Evolutionary conservation across 2,797 vertebrate genomes (phyloP), one percentile per base, ranked within the genome.

Genomic region (Sphenopsis melanotis): DNA sequence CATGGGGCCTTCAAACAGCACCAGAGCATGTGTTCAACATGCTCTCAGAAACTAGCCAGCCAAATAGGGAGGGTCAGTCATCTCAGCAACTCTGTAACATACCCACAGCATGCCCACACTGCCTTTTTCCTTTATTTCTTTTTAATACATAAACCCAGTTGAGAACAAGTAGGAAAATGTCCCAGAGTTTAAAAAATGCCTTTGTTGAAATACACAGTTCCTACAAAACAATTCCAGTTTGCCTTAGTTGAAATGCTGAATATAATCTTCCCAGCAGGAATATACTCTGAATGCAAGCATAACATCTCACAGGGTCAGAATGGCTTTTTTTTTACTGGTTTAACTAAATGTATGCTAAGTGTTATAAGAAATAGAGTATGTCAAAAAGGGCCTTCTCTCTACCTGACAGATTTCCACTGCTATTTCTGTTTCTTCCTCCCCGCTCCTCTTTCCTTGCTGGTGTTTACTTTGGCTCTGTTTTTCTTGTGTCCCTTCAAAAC

Each of bases 21-120:
- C 80, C 94, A 93, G 72, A 97, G 96, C 96, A 97, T 95, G 94
- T 97, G 95, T 95, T 96, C 97, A 97, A 86, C 94, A 94, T 77
- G 84, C 90, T 96, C 89, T 78, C 80, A 81, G 77, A 96, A 96
- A 94, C 76, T 3, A 88, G 66, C 55, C 70, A 91, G 95, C 91
- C 96, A 97, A 96, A 92, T 22, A 91, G n/a, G 75, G 94, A 94
- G 93, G 52, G 84, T 85, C 42, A 90, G 78, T 60, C 89, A 92
- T 69, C 50, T 77, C 81, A 93, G 61, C 55, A 89, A 61, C 65
- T 78, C 80, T 85, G n/a, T 11, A 87, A 83, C 52, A 85, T 57
- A 88, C 75, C 61, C 85, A 47, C 89, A 89, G 55, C 39, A 83
- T 11, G 37, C 57, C 71, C 44, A 72, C 10, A 4, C 7, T 69